phyloP scores from a whole-genome alignment of 2,888 invertebrate species.

The Syritta pipiens region DNA sequence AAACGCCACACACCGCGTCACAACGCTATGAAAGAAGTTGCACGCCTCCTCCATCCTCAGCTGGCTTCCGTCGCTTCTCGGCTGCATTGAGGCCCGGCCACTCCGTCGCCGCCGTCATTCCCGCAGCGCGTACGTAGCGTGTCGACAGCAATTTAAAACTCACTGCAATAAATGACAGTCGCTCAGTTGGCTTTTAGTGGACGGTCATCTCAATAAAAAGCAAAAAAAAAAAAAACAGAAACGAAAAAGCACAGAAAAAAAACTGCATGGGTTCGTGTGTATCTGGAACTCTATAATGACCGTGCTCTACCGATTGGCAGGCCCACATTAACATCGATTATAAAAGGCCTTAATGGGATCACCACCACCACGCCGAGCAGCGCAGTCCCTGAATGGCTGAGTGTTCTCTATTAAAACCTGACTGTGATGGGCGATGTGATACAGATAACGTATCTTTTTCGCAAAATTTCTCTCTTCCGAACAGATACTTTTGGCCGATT shows the following conservation, averaged over 20 bases:
- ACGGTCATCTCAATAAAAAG: conserved; percentile 63
- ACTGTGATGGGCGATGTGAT: too few relatives aligned
- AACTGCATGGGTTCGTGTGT: conserved; percentile 7
- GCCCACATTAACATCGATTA: conserved; percentile 66
- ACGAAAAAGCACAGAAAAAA: conserved; percentile 34
- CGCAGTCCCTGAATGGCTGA: conserved; percentile 5
- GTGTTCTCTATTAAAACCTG: conserved; percentile 16
- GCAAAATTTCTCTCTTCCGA: neutral
- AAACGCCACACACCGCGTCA: conserved; percentile 14
- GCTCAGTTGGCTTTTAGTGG: conserved; percentile 67
- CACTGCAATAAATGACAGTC: conserved; percentile 67
- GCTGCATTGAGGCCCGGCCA: conserved; percentile 41
- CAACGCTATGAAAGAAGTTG: conserved; percentile 39
- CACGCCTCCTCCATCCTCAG: conserved; percentile 14
- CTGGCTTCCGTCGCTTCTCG: conserved; percentile 9
- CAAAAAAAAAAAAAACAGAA: conserved; percentile 3
- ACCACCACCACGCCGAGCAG: neutral
- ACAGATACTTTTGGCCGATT: neutral
- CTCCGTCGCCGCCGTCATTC: too few relatives aligned
- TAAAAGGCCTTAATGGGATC: conserved; percentile 63
- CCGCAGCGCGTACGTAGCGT: conserved; percentile 60
- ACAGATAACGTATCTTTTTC: conserved; percentile 29
- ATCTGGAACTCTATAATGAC: conserved; percentile 58
- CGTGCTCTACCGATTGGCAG: conserved; percentile 58
- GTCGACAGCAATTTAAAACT: conserved; percentile 65